Conservation (phyloP, 1,140 invertebrate genomes). For the Euura saliciscinereae region DNA sequence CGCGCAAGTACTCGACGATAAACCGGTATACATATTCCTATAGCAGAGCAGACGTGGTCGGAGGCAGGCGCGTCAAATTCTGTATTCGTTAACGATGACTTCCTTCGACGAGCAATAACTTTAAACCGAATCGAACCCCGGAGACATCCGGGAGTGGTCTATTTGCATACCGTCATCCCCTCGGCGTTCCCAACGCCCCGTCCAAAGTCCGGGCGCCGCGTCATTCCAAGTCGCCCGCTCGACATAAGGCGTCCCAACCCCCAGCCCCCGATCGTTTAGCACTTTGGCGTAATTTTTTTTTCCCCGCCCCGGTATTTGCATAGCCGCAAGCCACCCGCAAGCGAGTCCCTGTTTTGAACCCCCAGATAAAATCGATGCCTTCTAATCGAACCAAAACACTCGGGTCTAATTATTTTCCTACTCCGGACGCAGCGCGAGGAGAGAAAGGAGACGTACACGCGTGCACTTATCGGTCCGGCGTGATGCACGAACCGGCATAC, state of each 20-base stretch:
- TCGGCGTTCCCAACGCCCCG: background rate
- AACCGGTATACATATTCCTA: no score
- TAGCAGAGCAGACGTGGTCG: background rate
- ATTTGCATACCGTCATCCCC: slow-evolving; percentile 50
- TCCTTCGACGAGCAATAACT: slow-evolving; percentile 41
- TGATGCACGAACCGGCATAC: slow-evolving; percentile 5
- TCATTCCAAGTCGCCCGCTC: slow-evolving; percentile 44
- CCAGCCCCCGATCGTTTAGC: slow-evolving; percentile 47
- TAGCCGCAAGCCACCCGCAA: slow-evolving; percentile 31
- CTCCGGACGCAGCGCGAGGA: background rate
- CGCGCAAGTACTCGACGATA: no score
- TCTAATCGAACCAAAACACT: slow-evolving; percentile 49
- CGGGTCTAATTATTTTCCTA: slow-evolving; percentile 30
- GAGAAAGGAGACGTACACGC: background rate
- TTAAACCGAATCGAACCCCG: slow-evolving; percentile 53
- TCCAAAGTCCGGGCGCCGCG: slow-evolving; percentile 32
- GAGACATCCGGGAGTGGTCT: slow-evolving; percentile 52
- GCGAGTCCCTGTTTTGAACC: slow-evolving; percentile 10
- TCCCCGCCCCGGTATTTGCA: slow-evolving; percentile 40
- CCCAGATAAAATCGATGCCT: slow-evolving; percentile 41
- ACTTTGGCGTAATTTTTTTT: slow-evolving; percentile 50
- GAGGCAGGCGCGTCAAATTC: background rate
- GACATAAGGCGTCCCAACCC: slow-evolving; percentile 42
- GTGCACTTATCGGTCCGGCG: background rate
- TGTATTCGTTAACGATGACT: slow-evolving; percentile 36